phyloP scores from a whole-genome alignment of 2,797 vertebrate species.

The Scolopax rusticola region DNA sequence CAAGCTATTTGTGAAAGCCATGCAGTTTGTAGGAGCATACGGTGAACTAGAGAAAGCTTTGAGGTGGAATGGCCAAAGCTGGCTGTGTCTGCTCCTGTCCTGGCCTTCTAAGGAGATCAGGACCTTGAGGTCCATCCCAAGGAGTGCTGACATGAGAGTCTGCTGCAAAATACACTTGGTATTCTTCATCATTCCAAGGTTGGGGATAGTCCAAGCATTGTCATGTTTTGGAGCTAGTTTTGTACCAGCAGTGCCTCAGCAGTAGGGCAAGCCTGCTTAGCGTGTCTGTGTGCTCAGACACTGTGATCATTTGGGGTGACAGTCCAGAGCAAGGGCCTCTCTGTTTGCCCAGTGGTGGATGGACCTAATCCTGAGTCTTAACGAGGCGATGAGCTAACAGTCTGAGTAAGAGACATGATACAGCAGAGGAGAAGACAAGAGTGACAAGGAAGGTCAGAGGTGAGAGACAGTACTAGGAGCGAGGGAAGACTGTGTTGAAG shows the following conservation, averaged over 20 bases:
- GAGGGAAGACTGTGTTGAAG: neutral
- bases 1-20: slow-evolving; percentile 11
- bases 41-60: neutral
- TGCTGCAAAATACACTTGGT: neutral
- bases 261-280: neutral
- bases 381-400: neutral
- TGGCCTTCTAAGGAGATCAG: neutral
- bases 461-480: neutral
- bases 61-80: neutral
- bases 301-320: fast-evolving
- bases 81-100: neutral
- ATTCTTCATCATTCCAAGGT: neutral
- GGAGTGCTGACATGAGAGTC: fast-evolving
- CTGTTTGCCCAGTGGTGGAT: neutral
- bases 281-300: fast-evolving
- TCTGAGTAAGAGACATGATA: neutral
- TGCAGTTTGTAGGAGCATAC: neutral
- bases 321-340: neutral
- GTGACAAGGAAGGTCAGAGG: neutral
- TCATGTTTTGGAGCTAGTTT: neutral
- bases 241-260: neutral
- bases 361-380: neutral
- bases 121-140: neutral
- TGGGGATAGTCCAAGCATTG: neutral
- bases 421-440: neutral